Evolutionary conservation across 2,888 invertebrate species (phyloP).

Genomic region (Mamestra brassicae): DNA sequence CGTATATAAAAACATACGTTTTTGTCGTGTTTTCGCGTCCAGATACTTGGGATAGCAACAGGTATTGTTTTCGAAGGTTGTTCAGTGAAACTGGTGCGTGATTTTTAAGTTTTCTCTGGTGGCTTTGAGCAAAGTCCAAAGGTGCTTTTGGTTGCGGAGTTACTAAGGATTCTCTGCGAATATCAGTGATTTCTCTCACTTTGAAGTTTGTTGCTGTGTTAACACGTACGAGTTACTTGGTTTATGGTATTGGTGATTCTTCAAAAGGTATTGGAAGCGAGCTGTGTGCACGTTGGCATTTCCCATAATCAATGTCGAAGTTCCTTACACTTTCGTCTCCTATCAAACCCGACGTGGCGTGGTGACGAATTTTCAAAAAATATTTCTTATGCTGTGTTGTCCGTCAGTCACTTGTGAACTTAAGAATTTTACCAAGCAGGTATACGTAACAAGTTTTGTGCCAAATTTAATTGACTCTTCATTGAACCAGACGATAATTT

Average conservation of each 20-base stretch:
- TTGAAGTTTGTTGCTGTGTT: background rate
- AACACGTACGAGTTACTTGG: background rate
- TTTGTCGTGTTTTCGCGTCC: slow-evolving; percentile 52
- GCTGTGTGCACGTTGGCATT: background rate
- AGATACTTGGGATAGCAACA: slow-evolving; percentile 57
- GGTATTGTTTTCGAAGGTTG: slow-evolving; percentile 53
- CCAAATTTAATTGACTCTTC: slow-evolving; percentile 8
- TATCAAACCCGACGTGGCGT: background rate
- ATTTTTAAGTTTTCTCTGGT: slow-evolving; percentile 10
- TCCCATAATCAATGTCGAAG: background rate
- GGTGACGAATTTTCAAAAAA: background rate
- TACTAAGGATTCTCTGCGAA: slow-evolving; percentile 10
- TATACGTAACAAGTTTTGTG: background rate
- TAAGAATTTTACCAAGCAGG: background rate
- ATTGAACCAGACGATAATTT: slow-evolving; percentile 12
- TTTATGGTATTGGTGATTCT: background rate
- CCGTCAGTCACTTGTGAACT: background rate
- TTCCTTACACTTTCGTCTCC: background rate
- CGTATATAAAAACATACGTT: slow-evolving; percentile 52
- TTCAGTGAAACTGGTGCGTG: slow-evolving; percentile 26
- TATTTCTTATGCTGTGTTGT: background rate
- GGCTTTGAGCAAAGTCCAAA: background rate
- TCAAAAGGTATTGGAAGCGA: background rate
- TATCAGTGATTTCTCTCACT: slow-evolving; percentile 1
- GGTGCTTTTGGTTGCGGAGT: background rate